phyloP scores from a whole-genome alignment of 1,140 invertebrate species.

The Melanaphis sacchari region DNA sequence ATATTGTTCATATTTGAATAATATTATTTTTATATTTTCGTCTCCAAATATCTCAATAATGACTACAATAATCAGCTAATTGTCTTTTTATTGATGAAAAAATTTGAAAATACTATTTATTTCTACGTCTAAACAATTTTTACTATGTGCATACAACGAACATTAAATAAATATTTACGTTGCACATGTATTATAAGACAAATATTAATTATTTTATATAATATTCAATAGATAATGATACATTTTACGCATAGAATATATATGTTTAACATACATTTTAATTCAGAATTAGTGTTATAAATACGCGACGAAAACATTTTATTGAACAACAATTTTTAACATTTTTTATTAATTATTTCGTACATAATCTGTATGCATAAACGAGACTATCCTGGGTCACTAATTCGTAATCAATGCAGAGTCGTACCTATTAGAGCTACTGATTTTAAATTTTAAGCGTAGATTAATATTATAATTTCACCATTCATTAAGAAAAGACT shows the following conservation, averaged over 20 bases:
- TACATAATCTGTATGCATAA: too few relatives aligned
- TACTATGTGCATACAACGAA: not conserved
- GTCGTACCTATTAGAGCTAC: too few relatives aligned
- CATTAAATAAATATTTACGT: not conserved
- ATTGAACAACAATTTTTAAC: not conserved
- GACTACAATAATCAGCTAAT: not conserved
- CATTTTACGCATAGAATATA: not conserved
- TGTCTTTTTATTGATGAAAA: not conserved
- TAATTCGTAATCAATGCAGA: too few relatives aligned
- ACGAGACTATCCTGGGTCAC: too few relatives aligned
- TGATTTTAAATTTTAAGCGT: too few relatives aligned
- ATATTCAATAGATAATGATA: too few relatives aligned
- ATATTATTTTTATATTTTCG: rapidly evolving
- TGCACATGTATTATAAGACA: too few relatives aligned
- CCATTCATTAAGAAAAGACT: too few relatives aligned
- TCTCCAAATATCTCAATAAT: too few relatives aligned
- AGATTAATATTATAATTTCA: too few relatives aligned
- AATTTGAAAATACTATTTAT: not conserved
- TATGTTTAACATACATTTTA: not conserved
- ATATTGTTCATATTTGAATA: not conserved
- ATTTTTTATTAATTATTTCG: not conserved
- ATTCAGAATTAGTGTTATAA: not conserved
- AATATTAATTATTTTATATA: too few relatives aligned
- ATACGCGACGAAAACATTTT: not conserved
- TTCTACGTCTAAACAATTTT: not conserved